These are phyloP conservation scores for Trinorchestia longiramus DNA, from an alignment of 1,140 invertebrate genomes.

Conservation along the genomic window DNA sequence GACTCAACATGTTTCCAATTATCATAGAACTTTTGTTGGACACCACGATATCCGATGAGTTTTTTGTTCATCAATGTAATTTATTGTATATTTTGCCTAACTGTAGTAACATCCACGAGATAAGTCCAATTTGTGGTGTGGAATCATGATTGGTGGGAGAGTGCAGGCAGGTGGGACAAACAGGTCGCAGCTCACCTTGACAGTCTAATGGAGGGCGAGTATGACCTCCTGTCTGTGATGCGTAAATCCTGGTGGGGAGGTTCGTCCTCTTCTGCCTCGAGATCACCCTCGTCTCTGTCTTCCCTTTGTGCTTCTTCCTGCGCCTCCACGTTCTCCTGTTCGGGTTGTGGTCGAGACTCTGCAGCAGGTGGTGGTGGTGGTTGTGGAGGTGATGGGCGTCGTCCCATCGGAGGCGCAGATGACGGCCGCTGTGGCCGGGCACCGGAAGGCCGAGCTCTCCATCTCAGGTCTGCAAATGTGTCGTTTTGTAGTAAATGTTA, in stretches of 20 bases:
- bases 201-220: background rate
- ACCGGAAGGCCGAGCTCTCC: background rate
- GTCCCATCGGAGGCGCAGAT: background rate
- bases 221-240: background rate
- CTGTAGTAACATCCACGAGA: too few relatives aligned
- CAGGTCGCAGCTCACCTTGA: background rate
- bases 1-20: background rate
- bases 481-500: too few relatives aligned
- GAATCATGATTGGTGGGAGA: background rate
- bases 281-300: background rate
- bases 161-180: background rate
- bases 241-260: background rate
- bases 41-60: too few relatives aligned
- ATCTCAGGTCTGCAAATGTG: background rate
- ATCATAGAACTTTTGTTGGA: too few relatives aligned
- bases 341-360: background rate
- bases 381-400: too few relatives aligned
- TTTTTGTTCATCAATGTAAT: too few relatives aligned
- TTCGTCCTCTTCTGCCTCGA: background rate
- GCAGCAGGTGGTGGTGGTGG: background rate
- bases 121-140: background rate
- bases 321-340: background rate
- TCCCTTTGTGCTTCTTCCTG: background rate
- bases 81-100: too few relatives aligned
- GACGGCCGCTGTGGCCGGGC: background rate